Evolutionary conservation across 1,140 invertebrate genomes (phyloP).

Genomic region (Capitella teleta): DNA sequence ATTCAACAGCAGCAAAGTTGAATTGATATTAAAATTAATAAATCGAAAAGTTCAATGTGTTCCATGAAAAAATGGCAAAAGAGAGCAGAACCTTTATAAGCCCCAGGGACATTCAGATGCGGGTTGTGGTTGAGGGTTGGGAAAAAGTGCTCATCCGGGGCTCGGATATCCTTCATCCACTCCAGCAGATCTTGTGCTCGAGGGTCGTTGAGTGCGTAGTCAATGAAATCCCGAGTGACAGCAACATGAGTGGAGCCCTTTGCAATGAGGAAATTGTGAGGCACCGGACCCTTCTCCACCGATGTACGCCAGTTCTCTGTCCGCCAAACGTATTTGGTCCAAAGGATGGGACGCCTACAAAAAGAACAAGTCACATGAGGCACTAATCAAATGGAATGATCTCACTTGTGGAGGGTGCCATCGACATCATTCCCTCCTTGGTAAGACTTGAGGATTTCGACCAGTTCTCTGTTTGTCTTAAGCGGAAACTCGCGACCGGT

Average conservation of each 20-base stretch:
- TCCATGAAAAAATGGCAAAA: no score
- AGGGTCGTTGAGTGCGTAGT: slow-evolving; percentile 9
- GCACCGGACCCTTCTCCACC: neutral
- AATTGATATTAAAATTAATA: no score
- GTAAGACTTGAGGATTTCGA: slow-evolving; percentile 9
- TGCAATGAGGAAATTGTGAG: slow-evolving; percentile 8
- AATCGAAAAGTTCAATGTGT: no score
- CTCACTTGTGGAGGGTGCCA: slow-evolving; percentile 6
- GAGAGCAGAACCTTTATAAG: slow-evolving; percentile 13
- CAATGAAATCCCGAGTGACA: slow-evolving; percentile 11
- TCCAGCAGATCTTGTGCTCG: slow-evolving; percentile 3
- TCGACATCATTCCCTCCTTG: slow-evolving; percentile 11
- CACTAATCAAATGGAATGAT: no score
- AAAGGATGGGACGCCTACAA: slow-evolving; percentile 1
- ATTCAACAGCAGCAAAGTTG: no score
- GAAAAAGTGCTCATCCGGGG: slow-evolving; percentile 13
- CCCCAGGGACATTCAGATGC: slow-evolving; percentile 9
- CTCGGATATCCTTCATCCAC: slow-evolving; percentile 12
- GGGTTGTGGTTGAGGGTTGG: slow-evolving; percentile 11
- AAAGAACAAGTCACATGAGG: no score
- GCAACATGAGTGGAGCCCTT: slow-evolving; percentile 15
- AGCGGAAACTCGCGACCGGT: slow-evolving; percentile 8
- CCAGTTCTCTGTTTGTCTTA: slow-evolving; percentile 10
- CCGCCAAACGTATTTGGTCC: slow-evolving; percentile 3
- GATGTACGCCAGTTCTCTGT: slow-evolving; percentile 1